Conservation (phyloP, 2,113 vertebrate genomes). For the Trichomycterus rosablanca region DNA sequence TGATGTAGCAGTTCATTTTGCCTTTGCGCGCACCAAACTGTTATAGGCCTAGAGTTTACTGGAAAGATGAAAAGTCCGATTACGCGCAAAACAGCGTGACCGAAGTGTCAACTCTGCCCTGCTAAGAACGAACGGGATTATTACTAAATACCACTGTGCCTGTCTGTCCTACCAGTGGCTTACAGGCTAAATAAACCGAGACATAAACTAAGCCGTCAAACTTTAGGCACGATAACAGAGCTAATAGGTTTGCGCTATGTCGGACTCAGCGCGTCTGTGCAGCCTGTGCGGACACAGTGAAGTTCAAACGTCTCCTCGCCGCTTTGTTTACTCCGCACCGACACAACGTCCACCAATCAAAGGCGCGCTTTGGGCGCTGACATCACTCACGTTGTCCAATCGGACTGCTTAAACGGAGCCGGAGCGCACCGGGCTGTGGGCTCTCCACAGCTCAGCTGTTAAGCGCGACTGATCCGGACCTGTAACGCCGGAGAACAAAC, state of each 20-base stretch:
- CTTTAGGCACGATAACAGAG: neutral
- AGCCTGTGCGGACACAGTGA: conserved; percentile 42
- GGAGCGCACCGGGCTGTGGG: conserved; percentile 43
- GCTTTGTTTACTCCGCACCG: conserved; percentile 64
- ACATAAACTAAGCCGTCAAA: neutral
- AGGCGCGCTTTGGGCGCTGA: conserved; percentile 57
- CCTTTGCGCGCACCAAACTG: neutral
- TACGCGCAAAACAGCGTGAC: too few relatives aligned
- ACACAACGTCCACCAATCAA: conserved; percentile 64
- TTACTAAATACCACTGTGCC: too few relatives aligned
- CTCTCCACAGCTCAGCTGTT: conserved; percentile 58
- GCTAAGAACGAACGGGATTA: too few relatives aligned
- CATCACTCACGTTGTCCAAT: conserved; percentile 64
- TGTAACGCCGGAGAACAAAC: conserved; percentile 49
- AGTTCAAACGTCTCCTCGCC: conserved; percentile 70
- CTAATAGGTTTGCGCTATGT: conserved; percentile 11
- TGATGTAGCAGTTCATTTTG: conserved; percentile 26
- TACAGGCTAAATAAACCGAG: too few relatives aligned
- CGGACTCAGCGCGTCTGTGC: conserved; percentile 27
- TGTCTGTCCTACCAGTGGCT: too few relatives aligned
- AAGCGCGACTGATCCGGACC: conserved; percentile 60
- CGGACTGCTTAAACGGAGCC: conserved; percentile 41
- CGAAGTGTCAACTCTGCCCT: too few relatives aligned
- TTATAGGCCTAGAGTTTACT: neutral
- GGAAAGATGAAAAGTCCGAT: too few relatives aligned